A percentile compares a stretch with the other conserved stretches of the same genome.
Conservation (phyloP, 2,113 vertebrate species). For the Agelaius phoeniceus region DNA sequence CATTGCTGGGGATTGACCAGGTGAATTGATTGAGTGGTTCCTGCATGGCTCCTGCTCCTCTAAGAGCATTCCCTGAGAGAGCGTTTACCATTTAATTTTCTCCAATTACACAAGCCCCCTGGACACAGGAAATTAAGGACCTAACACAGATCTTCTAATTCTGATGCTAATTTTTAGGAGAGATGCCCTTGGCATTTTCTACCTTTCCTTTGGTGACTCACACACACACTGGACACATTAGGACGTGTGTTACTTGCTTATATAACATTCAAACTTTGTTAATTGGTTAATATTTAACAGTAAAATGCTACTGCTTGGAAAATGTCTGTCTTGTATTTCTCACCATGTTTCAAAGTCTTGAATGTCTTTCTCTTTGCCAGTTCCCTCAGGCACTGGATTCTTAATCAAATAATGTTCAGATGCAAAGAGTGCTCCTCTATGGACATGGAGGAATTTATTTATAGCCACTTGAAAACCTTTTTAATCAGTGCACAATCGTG, state of each 20-base stretch:
- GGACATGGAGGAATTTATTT: neutral
- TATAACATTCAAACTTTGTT: neutral
- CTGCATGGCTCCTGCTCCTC: neutral
- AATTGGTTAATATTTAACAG: neutral
- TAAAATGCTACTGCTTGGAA: neutral
- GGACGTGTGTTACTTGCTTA: neutral
- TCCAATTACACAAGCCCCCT: neutral
- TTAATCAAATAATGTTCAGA: neutral
- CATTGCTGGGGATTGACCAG: neutral
- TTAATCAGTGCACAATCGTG: neutral
- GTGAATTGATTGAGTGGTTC: neutral
- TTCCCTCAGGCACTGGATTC: neutral
- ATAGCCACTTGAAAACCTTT: constrained; percentile 5
- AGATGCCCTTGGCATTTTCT: neutral
- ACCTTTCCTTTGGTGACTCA: neutral
- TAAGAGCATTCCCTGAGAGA: neutral
- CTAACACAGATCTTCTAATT: neutral
- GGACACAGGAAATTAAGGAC: neutral
- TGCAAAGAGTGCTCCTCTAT: neutral
- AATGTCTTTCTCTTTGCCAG: neutral
- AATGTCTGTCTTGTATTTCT: neutral
- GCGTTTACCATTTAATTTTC: neutral
- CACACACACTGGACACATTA: neutral
- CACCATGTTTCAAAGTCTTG: neutral
- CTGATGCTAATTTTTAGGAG: neutral